Base-by-base conservation (phyloP, 1,140 invertebrate species). In the Mesaphorura yosii region DNA sequence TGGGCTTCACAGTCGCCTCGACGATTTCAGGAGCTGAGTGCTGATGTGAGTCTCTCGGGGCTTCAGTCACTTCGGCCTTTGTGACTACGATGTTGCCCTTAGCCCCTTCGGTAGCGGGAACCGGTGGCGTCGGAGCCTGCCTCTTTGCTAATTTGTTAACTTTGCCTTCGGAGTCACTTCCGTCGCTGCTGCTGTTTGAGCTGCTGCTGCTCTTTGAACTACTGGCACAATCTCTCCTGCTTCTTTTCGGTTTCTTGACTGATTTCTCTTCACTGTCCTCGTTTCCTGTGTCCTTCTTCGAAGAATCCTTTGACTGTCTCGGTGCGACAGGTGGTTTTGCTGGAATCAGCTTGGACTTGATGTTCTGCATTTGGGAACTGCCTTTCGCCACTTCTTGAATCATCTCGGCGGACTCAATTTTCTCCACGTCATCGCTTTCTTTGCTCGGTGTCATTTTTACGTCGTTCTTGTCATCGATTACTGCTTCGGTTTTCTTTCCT, bases 1-100 rank as follows among this genome's bases (percentile, higher is more conserved):
- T 77, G 60, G 82, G 80, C 64, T 84, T 82, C 29, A 84, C 79
- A 2, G 80, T 84, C 37, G 84, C 81, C 57, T 84, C 80, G 38
- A 80, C 78, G 1, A 82, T 74, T 65, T 83, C 81, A 10, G 84
- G 60, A 65, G 83, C 81, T 28, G 84, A 82, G 1, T 73, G 78
- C 15, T 73, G 78, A 15, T 34, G 31, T 10, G n/a, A 10, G 31
- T 34, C 31, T 75, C 66, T 37, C 22, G 39, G 7, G n/a, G 39
- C 7, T 64, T 67, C 42, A 66, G 37, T 53, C 44, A 62, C 58
- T 59, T 52, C 58, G 20, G 50, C 61, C 45, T 48, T 39, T 28
- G 38, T 48, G 26, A 52, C 48, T 31, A 50, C 46, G 29, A 37
- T 48, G 27, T 47, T 31, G 49, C 50, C 12, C 38, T 51, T 20